Evolutionary conservation across 2,888 invertebrate species (phyloP).

Genomic region (Vanessa cardui): DNA sequence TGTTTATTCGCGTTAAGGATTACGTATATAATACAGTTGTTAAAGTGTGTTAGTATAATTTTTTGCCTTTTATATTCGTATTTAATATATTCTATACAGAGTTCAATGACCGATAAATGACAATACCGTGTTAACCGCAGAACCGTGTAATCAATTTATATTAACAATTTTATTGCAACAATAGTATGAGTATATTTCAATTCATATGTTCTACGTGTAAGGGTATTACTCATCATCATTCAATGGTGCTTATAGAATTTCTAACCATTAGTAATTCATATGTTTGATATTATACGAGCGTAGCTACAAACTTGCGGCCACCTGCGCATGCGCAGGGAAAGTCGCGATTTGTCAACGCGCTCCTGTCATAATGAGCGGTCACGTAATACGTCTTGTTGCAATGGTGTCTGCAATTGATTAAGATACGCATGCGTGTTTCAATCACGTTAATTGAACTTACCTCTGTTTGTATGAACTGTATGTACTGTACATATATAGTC

Average conservation of each 20-base stretch:
- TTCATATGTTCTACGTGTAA: background rate
- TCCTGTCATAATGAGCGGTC: conserved; percentile 41
- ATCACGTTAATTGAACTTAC: background rate
- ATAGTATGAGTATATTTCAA: no score
- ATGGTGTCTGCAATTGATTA: conserved; percentile 2
- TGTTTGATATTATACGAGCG: conserved; percentile 11
- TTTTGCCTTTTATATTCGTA: no score
- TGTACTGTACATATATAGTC: no score
- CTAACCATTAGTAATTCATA: conserved; percentile 12
- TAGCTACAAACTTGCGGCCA: conserved; percentile 40
- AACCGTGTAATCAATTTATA: no score
- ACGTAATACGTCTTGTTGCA: conserved; percentile 39
- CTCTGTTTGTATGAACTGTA: no score
- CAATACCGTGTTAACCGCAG: no score
- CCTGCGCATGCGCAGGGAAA: conserved; percentile 66
- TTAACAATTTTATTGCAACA: no score
- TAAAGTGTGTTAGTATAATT: no score
- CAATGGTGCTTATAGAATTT: background rate
- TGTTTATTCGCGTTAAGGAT: no score
- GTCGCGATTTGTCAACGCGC: conserved; percentile 69
- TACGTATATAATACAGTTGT: no score
- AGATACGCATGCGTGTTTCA: conserved; percentile 2
- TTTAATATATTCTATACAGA: no score
- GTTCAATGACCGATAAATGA: no score
- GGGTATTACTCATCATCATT: background rate